Conservation (phyloP, 1,140 invertebrate genomes). For the Drosophila carrolli region DNA sequence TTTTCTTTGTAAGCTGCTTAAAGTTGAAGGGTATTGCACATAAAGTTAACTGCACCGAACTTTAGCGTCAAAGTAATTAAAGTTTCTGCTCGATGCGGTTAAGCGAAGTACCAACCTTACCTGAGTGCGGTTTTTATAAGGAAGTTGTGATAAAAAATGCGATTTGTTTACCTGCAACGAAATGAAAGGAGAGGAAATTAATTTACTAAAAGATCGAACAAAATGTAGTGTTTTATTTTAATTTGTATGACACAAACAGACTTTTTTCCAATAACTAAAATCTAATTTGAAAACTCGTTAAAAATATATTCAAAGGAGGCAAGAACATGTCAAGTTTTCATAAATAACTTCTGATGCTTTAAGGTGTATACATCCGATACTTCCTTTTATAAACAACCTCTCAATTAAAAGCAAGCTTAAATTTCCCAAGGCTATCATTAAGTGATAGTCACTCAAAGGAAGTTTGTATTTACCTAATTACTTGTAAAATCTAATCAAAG, state of each 20-base stretch:
- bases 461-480: slow-evolving; percentile 15
- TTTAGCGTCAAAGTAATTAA: slow-evolving; percentile 76
- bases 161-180: slow-evolving; percentile 65
- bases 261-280: too few relatives aligned
- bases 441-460: not conserved
- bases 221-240: too few relatives aligned
- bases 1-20: slow-evolving; percentile 65
- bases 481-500: not conserved
- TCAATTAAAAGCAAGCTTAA: not conserved
- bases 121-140: slow-evolving; percentile 8
- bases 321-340: too few relatives aligned
- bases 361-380: too few relatives aligned
- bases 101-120: slow-evolving; percentile 56
- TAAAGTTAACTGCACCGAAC: slow-evolving; percentile 67
- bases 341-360: too few relatives aligned
- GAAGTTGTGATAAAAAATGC: not conserved
- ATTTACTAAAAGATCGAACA: not conserved
- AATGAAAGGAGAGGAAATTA: slow-evolving; percentile 1
- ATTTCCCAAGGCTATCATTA: not conserved
- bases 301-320: too few relatives aligned
- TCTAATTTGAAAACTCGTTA: too few relatives aligned
- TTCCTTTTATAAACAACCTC: not conserved
- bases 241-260: too few relatives aligned
- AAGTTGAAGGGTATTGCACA: slow-evolving; percentile 50
- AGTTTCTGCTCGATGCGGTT: slow-evolving; percentile 51